Conservation (phyloP, 2,797 vertebrate genomes). For the Lagodon rhomboides region DNA sequence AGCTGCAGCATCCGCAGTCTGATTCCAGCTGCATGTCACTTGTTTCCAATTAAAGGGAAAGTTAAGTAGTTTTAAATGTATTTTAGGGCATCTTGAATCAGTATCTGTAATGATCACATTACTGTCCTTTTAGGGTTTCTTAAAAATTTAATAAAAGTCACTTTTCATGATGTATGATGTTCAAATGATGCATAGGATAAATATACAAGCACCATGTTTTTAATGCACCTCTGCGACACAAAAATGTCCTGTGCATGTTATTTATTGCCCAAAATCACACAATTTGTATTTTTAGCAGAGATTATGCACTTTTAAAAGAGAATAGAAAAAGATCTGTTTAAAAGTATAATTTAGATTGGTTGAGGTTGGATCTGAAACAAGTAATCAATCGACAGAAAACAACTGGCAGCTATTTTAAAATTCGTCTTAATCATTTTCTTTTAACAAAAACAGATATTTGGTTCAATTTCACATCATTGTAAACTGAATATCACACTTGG, state of each 20-base stretch:
- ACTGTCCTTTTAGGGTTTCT: background rate
- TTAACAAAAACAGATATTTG: too few species aligned
- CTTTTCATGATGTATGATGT: background rate
- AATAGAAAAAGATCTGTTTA: background rate
- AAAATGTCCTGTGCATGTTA: background rate
- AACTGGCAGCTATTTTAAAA: background rate
- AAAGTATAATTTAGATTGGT: background rate
- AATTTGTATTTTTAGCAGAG: background rate
- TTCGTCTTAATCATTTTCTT: background rate
- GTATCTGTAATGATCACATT: background rate
- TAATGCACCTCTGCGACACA: background rate
- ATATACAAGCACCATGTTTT: background rate
- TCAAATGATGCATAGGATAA: background rate
- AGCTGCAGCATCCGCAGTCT: background rate
- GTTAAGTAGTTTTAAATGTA: background rate
- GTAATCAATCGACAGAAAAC: background rate
- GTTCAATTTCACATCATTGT: too few species aligned
- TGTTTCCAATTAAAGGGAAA: background rate
- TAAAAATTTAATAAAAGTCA: background rate
- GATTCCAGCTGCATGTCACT: background rate
- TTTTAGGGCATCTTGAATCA: background rate
- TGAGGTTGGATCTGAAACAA: background rate
- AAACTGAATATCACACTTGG: background rate
- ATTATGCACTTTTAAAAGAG: background rate
- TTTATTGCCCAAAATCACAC: background rate